Evolutionary conservation across 2,888 invertebrate species (phyloP).

Genomic region (Cataglyphis altisquamis): DNA sequence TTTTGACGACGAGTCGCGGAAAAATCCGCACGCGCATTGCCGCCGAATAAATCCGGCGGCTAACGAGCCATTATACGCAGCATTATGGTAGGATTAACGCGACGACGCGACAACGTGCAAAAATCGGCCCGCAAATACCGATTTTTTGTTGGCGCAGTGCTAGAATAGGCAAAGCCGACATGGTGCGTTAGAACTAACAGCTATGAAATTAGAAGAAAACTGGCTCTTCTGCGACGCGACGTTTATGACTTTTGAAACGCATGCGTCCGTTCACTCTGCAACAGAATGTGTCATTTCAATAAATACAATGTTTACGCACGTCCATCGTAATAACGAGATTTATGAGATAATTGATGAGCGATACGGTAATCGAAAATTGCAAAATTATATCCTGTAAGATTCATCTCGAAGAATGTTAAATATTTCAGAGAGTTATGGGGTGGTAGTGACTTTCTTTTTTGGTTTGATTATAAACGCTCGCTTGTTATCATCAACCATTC

Average conservation of each 20-base stretch:
- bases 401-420: background rate
- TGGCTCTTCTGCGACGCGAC: slow-evolving; percentile 3
- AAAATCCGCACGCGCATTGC: slow-evolving; percentile 43
- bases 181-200: slow-evolving; percentile 49
- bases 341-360: background rate
- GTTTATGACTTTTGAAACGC: slow-evolving; percentile 30
- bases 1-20: slow-evolving; percentile 17
- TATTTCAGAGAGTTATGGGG: background rate
- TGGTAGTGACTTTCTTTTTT: background rate
- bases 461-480: slow-evolving; percentile 38
- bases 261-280: slow-evolving; percentile 16
- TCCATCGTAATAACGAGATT: no score
- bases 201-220: slow-evolving; percentile 50
- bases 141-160: slow-evolving; percentile 31
- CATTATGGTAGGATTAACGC: slow-evolving; percentile 52
- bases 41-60: slow-evolving; percentile 54
- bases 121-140: slow-evolving; percentile 46
- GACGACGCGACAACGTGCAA: slow-evolving; percentile 32
- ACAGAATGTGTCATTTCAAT: slow-evolving; percentile 4
- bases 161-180: slow-evolving; percentile 44
- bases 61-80: slow-evolving; percentile 55
- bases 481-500: slow-evolving; percentile 49
- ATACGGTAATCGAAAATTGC: background rate
- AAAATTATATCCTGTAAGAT: background rate
- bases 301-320: slow-evolving; percentile 6